These are phyloP conservation scores for Grapholita molesta DNA, from an alignment of 1,140 invertebrate genomes.

Conservation along the genomic window DNA sequence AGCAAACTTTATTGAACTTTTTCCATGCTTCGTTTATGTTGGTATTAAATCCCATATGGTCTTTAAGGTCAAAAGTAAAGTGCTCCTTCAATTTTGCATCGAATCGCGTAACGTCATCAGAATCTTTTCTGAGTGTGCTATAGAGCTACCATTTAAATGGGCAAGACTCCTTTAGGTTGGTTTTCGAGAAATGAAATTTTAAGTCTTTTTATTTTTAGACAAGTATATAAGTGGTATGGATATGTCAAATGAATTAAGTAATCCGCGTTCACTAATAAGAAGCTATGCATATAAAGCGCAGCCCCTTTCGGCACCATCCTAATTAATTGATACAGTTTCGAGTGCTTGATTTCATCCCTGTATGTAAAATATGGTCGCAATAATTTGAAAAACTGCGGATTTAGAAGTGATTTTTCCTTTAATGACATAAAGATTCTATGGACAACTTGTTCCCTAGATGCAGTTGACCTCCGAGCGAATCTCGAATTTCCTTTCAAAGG, in stretches of 20 bases:
- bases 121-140: constrained; percentile 74
- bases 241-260: constrained; percentile 85
- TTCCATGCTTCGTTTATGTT: constrained; percentile 84
- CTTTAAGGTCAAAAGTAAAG: constrained; percentile 80
- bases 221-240: constrained; percentile 84
- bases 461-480: constrained; percentile 71
- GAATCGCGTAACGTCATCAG: constrained; percentile 69
- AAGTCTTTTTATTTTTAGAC: constrained; percentile 65
- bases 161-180: constrained; percentile 52
- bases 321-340: constrained; percentile 84
- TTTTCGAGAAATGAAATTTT: constrained; percentile 60
- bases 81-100: constrained; percentile 79
- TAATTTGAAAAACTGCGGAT: constrained; percentile 81
- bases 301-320: constrained; percentile 85
- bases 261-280: constrained; percentile 80
- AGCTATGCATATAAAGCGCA: constrained; percentile 85
- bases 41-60: constrained; percentile 77
- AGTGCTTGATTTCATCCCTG: constrained; percentile 81
- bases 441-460: constrained; percentile 79
- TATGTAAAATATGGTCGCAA: constrained; percentile 83
- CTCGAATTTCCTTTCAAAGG: constrained; percentile 45
- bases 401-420: constrained; percentile 79
- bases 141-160: constrained; percentile 80
- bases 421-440: constrained; percentile 83
- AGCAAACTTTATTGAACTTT: constrained; percentile 82